Conservation (phyloP, 2,113 vertebrate species). For the Chaenogobius annularis region DNA sequence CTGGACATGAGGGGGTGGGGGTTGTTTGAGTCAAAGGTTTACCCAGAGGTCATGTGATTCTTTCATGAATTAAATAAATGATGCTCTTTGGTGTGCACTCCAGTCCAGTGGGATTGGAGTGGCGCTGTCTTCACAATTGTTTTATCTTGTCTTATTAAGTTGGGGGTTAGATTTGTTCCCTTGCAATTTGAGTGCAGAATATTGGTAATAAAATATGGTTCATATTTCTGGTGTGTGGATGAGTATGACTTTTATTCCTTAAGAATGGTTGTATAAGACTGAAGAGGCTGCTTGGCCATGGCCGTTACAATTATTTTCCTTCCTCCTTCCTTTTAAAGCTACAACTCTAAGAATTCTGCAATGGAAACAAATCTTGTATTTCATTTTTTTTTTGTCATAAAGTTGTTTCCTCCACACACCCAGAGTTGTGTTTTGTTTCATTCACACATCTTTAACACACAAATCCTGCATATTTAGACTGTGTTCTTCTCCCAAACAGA, state of each 20-base stretch:
- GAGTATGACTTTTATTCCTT: constrained; percentile 16
- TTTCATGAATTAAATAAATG: constrained; percentile 64
- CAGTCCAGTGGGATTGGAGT: constrained; percentile 22
- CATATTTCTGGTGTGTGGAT: constrained; percentile 15
- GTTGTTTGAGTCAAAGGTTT: constrained; percentile 55
- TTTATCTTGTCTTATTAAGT: constrained; percentile 51
- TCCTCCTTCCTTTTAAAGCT: neutral
- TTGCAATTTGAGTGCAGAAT: constrained; percentile 12
- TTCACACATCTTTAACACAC: too few relatives aligned
- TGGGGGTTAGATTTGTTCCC: constrained; percentile 18
- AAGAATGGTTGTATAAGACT: constrained; percentile 15
- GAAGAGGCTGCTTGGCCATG: neutral
- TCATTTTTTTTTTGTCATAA: neutral
- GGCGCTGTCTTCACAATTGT: constrained; percentile 22
- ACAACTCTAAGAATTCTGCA: neutral
- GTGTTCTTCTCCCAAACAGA: too few relatives aligned
- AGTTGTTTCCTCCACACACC: too few relatives aligned
- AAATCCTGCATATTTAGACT: too few relatives aligned
- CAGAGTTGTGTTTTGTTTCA: too few relatives aligned
- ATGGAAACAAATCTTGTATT: neutral
- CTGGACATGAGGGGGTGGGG: constrained; percentile 5
- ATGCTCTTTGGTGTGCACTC: constrained; percentile 29
- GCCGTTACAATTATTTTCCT: neutral
- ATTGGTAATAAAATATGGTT: constrained; percentile 34
- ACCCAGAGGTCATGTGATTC: constrained; percentile 51